Conservation (phyloP, 2,113 vertebrate genomes). For the Numenius arquata region DNA sequence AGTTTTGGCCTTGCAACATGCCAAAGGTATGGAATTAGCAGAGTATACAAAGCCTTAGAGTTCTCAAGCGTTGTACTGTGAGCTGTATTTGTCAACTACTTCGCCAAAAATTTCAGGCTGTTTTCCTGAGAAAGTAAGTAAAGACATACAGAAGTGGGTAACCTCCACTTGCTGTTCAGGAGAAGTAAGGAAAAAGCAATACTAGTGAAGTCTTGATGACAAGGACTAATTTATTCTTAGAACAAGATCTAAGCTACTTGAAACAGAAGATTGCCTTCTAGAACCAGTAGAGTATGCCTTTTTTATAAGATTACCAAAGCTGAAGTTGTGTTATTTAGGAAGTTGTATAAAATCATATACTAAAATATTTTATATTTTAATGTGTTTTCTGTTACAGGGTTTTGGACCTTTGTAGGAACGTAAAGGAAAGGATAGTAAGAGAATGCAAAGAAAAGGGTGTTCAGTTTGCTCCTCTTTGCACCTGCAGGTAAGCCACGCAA, state of each 20-base stretch:
- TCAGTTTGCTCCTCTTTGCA: constrained; percentile 90
- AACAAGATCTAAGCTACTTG: not conserved
- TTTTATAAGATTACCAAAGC: not conserved
- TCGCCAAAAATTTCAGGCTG: not conserved
- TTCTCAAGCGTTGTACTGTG: not conserved
- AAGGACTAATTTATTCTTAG: not conserved
- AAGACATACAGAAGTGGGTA: not conserved
- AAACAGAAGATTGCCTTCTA: not conserved
- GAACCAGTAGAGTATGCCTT: not conserved
- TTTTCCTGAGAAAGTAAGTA: not conserved
- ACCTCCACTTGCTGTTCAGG: not conserved
- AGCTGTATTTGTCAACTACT: not conserved
- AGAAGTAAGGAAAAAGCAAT: not conserved
- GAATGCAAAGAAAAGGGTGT: constrained; percentile 98
- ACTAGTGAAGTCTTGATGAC: not conserved
- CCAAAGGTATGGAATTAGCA: not conserved
- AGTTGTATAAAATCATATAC: not conserved
- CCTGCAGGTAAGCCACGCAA: constrained; percentile 88
- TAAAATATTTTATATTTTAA: not conserved
- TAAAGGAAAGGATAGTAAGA: constrained; percentile 89
- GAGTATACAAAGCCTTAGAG: not conserved
- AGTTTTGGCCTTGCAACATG: not conserved
- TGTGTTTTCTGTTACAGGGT: constrained; percentile 78
- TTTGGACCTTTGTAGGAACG: constrained; percentile 95
- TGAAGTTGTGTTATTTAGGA: not conserved